A percentile compares a stretch with the other conserved stretches of the same genome.
Evolutionary conservation across 2,797 vertebrate genomes (phyloP).

Genomic region (Chloroceryle amazona): DNA sequence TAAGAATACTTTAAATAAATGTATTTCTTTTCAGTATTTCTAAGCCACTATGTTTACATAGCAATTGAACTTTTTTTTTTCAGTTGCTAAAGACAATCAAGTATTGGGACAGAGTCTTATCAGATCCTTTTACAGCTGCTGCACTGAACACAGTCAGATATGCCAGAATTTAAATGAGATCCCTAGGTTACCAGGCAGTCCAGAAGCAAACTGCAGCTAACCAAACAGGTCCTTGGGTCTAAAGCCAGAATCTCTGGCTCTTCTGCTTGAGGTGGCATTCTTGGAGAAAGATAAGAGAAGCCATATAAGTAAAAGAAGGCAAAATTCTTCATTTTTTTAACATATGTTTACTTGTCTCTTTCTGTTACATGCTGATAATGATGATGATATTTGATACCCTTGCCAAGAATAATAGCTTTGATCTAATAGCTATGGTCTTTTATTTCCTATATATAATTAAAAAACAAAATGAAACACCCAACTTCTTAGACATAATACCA

Average conservation of each 20-base stretch:
- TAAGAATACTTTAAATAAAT: background rate
- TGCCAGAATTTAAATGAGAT: background rate
- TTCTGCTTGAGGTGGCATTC: slow-evolving; percentile 12
- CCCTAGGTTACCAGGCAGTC: background rate
- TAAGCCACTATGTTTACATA: background rate
- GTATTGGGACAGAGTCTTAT: background rate
- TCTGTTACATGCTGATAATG: background rate
- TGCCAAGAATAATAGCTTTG: slow-evolving; percentile 49
- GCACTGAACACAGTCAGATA: background rate
- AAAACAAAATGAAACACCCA: background rate
- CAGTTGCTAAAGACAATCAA: background rate
- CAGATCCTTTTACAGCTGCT: background rate
- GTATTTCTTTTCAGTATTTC: background rate
- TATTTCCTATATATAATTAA: background rate
- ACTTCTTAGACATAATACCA: background rate
- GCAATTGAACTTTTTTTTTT: background rate
- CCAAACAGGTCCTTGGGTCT: background rate
- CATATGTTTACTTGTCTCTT: slow-evolving; percentile 2
- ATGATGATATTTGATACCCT: background rate
- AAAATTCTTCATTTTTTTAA: background rate
- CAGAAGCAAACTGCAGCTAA: slow-evolving; percentile 17
- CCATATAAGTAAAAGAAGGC: background rate
- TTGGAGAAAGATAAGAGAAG: slow-evolving; percentile 39
- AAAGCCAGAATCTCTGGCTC: background rate
- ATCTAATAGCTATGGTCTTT: background rate